Evolutionary conservation across 2,113 vertebrate species (phyloP).

Genomic region (Semicossyphus pulcher): DNA sequence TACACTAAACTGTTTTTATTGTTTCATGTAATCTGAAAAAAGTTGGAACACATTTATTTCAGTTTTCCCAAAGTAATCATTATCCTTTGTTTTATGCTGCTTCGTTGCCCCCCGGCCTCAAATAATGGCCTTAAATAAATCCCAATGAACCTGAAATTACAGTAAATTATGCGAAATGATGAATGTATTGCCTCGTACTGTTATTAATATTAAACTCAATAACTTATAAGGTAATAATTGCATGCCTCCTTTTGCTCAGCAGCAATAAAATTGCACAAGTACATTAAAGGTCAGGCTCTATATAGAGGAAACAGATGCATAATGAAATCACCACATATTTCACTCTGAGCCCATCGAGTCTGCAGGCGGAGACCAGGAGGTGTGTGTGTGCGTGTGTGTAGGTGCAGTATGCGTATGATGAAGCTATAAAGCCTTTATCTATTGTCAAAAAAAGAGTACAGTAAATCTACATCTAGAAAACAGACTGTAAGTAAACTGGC

Average conservation of each 20-base stretch:
- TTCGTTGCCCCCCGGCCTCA: not conserved
- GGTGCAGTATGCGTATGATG: slow-evolving; percentile 1
- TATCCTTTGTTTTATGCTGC: slow-evolving; percentile 1
- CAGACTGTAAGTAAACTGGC: not conserved
- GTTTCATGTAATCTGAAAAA: not conserved
- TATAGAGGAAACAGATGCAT: slow-evolving; percentile 60
- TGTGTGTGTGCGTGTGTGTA: slow-evolving; percentile 7
- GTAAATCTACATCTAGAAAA: not conserved
- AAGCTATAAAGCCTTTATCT: slow-evolving; percentile 54
- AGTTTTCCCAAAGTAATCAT: not conserved
- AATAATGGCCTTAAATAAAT: slow-evolving; percentile 17
- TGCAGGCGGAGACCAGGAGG: slow-evolving; percentile 49
- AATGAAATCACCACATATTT: slow-evolving; percentile 66
- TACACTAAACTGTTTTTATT: not conserved
- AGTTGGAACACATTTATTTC: not conserved
- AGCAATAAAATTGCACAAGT: slow-evolving; percentile 49
- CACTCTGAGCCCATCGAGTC: slow-evolving; percentile 55
- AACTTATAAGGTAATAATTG: slow-evolving; percentile 51
- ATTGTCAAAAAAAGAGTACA: not conserved
- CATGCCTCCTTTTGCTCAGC: slow-evolving; percentile 32
- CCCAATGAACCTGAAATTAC: slow-evolving; percentile 8
- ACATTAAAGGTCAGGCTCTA: slow-evolving; percentile 69
- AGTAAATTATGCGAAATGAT: slow-evolving; percentile 48
- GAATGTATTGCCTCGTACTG: slow-evolving; percentile 31
- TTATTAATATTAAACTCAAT: slow-evolving; percentile 64